These are phyloP conservation scores for Hystrix brachyura DNA, from an alignment of 2,113 vertebrate species.

Conservation along the genomic window DNA sequence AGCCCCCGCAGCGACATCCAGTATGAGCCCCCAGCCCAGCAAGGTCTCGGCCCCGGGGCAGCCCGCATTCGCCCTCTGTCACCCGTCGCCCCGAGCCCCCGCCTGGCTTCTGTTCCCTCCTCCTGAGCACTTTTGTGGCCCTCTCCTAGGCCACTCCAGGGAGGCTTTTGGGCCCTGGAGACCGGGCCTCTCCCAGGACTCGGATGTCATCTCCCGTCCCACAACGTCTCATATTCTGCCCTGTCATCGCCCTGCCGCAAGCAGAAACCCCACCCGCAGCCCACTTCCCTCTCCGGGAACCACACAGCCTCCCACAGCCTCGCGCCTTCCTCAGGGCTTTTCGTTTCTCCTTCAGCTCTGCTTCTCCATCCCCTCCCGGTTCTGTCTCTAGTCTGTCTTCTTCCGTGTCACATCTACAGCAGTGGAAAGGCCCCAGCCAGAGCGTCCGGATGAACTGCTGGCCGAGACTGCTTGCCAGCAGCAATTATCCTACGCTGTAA, in stretches of 20 bases:
- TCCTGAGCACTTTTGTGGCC: neutral
- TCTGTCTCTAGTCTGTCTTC: neutral
- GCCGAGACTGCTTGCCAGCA: neutral
- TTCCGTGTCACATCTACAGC: neutral
- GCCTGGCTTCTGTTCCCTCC: neutral
- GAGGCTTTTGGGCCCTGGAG: neutral
- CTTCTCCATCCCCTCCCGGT: neutral
- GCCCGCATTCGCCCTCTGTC: no score
- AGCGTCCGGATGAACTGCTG: neutral
- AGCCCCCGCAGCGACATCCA: neutral
- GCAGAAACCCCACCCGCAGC: neutral
- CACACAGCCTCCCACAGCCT: neutral
- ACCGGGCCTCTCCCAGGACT: neutral
- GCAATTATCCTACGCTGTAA: neutral
- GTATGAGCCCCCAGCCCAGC: neutral
- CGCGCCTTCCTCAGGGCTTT: neutral
- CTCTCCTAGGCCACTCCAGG: neutral
- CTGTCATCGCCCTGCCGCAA: neutral
- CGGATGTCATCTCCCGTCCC: rapidly evolving
- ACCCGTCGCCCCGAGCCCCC: neutral
- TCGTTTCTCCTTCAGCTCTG: neutral
- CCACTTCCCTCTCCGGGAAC: neutral
- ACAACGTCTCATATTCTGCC: neutral
- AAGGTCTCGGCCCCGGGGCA: neutral
- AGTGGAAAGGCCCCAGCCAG: neutral